Percentiles rank a stretch among this genome's conserved stretches.
Conservation (phyloP, 2,113 vertebrate species). For the Carassius gibelio region DNA sequence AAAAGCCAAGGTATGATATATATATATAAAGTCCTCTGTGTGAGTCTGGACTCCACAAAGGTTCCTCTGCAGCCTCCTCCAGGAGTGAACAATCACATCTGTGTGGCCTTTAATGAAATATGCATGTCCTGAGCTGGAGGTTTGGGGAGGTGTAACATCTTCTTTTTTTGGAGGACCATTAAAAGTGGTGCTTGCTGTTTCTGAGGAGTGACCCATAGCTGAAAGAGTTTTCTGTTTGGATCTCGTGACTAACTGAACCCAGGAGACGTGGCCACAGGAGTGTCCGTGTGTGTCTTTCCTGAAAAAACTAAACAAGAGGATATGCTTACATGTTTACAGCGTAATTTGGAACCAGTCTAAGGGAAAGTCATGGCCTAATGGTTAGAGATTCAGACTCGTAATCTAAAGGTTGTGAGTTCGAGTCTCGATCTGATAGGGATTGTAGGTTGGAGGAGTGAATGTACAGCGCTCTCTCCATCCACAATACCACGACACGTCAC, state of each 20-base stretch:
- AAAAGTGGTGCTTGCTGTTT: background rate
- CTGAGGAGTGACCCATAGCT: background rate
- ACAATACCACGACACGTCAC: no score
- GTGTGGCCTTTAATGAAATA: conserved; percentile 18
- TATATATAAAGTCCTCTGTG: background rate
- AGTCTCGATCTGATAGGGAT: no score
- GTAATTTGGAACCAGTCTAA: no score
- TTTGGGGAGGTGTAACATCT: background rate
- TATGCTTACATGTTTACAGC: background rate
- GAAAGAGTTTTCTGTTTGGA: background rate
- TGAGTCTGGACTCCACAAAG: background rate
- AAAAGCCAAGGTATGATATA: no score
- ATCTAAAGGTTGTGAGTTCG: no score
- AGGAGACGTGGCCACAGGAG: background rate
- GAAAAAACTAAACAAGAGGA: background rate
- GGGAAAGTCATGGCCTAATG: no score
- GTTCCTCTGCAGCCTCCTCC: background rate
- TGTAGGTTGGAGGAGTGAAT: no score
- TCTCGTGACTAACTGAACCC: background rate
- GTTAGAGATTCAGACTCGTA: no score
- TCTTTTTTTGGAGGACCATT: background rate
- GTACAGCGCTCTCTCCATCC: no score
- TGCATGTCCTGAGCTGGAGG: background rate
- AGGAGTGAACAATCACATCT: background rate
- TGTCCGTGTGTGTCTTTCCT: background rate